Base-by-base conservation (phyloP, 2,113 vertebrate genomes). In the Sinocyclocheilus anshuiensis region DNA sequence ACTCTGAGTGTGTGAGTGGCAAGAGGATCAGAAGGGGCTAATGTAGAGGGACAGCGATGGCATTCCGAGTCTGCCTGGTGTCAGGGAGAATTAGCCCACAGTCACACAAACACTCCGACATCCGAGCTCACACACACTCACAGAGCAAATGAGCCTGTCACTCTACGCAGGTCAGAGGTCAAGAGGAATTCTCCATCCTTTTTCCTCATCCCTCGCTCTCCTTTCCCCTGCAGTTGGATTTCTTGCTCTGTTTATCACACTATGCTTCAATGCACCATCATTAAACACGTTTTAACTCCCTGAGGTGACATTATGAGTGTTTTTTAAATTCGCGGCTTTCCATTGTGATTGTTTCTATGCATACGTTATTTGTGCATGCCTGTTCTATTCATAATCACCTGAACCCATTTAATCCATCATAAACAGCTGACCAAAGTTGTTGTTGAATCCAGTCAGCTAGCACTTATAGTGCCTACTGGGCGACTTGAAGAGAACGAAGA, bases 41-140 rank as follows among this genome's bases (percentile, higher is more conserved):
- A 90, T 87, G 69, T 78, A 85, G 77, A 85, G 42, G 87, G 89
- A 90, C 89, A 88, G 87, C 84, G 80, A 85, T 76, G 80, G 84
- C 86, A 87, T 79, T 85, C 85, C 29, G 79, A 77, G 83, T 79
- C 74, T 90, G 89, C 84, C 80, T 39, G 18, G 67, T 86, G 76
- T 88, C 89, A 88, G 67, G 81, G 80, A 80, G 79, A 87, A 83
- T 90, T 86, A 90, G 53, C 36, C 81, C 59, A 67, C 63, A 78
- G 33, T 72, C 63, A 87, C 80, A 83, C n/a, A 65, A 36, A 61
- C 59, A 79, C 67, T 29, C 75, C 36, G 29, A 76, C 55, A 57
- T 86, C 42, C 42, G 65, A 83, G 76, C 55, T 57, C 55, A 86
- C 75, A 79, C n/a, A 65, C n/a, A 15, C 75, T 33, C 72, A n/a